Evolutionary conservation across 2,888 invertebrate species (phyloP).

Genomic region (Onchidella celtica): DNA sequence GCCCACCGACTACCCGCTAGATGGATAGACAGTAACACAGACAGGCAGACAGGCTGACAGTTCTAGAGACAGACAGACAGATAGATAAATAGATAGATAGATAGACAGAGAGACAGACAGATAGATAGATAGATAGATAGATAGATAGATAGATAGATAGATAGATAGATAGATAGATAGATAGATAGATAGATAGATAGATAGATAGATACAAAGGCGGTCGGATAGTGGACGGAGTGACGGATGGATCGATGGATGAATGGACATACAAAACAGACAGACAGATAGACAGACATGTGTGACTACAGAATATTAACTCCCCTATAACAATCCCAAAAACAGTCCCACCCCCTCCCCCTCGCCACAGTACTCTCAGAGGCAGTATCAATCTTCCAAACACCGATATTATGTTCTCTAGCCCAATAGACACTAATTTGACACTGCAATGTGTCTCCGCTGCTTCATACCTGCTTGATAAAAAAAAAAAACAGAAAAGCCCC

Average conservation of each 20-base stretch:
- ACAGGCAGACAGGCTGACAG: not conserved
- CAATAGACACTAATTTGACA: no score
- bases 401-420: no score
- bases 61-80: not conserved
- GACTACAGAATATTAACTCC: not conserved
- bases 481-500: no score
- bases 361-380: no score
- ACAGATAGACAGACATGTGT: not conserved
- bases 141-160: not conserved
- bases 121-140: not conserved
- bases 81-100: not conserved
- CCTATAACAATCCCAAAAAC: no score
- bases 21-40: not conserved
- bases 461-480: no score
- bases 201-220: not conserved
- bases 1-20: no score
- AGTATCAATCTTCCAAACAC: no score
- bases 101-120: not conserved
- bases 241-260: not conserved
- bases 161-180: not conserved
- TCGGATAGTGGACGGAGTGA: not conserved
- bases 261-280: not conserved
- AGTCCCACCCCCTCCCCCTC: no score
- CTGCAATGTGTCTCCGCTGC: no score
- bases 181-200: not conserved